Conservation (phyloP, 2,888 invertebrate species). For the Notodonta dromedarius region DNA sequence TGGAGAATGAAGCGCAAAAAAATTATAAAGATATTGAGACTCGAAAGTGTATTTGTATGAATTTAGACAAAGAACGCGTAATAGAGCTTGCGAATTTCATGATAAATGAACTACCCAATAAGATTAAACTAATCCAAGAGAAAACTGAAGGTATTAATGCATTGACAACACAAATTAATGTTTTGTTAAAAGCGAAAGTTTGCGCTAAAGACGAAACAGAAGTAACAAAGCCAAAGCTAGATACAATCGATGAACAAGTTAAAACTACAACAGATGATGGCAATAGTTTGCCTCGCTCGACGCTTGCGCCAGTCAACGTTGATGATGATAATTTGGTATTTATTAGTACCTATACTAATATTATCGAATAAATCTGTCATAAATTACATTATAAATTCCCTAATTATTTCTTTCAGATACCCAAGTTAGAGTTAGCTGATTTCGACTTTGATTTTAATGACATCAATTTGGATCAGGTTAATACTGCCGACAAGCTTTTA, state of each 20-base stretch:
- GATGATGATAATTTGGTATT: constrained; percentile 30
- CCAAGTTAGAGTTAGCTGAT: constrained; percentile 55
- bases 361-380: background rate
- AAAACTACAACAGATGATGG: background rate
- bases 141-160: constrained; percentile 43
- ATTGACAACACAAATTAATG: constrained; percentile 41
- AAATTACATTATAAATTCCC: background rate
- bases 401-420: constrained; percentile 54
- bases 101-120: constrained; percentile 52
- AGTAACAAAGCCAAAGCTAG: background rate
- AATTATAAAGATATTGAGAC: constrained; percentile 46
- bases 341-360: background rate
- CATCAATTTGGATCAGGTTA: constrained; percentile 64
- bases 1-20: constrained; percentile 45
- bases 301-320: background rate
- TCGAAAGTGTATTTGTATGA: constrained; percentile 41
- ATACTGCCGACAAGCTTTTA: background rate
- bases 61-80: constrained; percentile 50
- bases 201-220: constrained; percentile 11
- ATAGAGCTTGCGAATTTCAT: constrained; percentile 63
- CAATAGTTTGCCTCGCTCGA: background rate
- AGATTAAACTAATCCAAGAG: constrained; percentile 43
- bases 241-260: background rate
- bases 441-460: constrained; percentile 59
- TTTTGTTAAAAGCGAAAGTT: constrained; percentile 17